phyloP scores from a whole-genome alignment of 2,797 vertebrate species.

The Perodicticus potto region DNA sequence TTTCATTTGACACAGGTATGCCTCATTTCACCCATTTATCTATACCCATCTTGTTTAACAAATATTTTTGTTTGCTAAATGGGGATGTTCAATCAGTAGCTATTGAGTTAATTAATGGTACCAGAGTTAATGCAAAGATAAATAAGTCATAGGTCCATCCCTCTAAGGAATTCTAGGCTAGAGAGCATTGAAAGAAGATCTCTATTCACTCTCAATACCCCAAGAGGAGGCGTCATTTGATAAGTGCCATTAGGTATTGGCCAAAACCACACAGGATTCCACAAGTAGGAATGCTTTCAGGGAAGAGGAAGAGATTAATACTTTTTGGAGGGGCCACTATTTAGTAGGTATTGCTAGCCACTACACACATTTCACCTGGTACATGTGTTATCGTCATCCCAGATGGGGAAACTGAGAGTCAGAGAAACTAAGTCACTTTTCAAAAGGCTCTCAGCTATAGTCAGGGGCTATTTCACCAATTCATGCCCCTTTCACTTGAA shows the following conservation, averaged over 20 bases:
- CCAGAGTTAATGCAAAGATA: background rate
- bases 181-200: background rate
- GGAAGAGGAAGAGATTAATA: background rate
- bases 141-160: background rate
- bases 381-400: background rate
- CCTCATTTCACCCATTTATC: background rate
- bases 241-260: background rate
- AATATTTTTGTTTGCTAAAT: background rate
- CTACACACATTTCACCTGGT: background rate
- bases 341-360: background rate
- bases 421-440: background rate
- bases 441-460: background rate
- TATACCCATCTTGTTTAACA: background rate
- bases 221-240: background rate
- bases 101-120: background rate
- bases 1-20: background rate
- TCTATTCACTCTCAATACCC: background rate
- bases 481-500: background rate
- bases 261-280: background rate
- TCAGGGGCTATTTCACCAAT: background rate
- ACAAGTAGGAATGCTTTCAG: background rate
- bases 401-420: background rate
- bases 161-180: background rate
- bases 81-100: background rate
- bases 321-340: background rate